These are phyloP conservation scores for Carollia perspicillata DNA, from an alignment of 2,113 vertebrate species.

Conservation along the genomic window DNA sequence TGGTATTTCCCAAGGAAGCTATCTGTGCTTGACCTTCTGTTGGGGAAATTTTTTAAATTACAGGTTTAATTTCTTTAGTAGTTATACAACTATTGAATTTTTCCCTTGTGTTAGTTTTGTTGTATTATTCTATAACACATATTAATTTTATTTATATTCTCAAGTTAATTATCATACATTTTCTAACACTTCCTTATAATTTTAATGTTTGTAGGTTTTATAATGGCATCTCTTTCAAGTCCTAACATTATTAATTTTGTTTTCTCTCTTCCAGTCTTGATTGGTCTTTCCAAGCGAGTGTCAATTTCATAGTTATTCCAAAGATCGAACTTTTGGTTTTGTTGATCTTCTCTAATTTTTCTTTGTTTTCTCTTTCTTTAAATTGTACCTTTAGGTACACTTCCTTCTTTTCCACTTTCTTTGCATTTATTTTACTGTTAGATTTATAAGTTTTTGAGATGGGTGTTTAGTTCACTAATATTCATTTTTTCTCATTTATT, in stretches of 20 bases:
- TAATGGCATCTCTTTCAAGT: background rate
- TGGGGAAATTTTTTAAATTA: background rate
- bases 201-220: background rate
- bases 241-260: background rate
- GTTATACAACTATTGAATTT: background rate
- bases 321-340: background rate
- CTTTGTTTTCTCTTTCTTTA: background rate
- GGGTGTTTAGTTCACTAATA: background rate
- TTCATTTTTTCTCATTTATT: background rate
- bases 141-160: background rate
- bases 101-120: background rate
- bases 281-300: background rate
- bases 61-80: background rate
- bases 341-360: background rate
- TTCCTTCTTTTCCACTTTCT: background rate
- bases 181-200: background rate
- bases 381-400: background rate
- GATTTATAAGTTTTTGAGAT: background rate
- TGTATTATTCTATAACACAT: background rate
- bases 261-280: background rate
- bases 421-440: background rate
- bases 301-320: background rate
- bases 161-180: background rate
- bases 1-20: background rate
- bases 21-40: background rate